Evolutionary conservation across 2,888 invertebrate species (phyloP).

Genomic region (Bombylius discolor): DNA sequence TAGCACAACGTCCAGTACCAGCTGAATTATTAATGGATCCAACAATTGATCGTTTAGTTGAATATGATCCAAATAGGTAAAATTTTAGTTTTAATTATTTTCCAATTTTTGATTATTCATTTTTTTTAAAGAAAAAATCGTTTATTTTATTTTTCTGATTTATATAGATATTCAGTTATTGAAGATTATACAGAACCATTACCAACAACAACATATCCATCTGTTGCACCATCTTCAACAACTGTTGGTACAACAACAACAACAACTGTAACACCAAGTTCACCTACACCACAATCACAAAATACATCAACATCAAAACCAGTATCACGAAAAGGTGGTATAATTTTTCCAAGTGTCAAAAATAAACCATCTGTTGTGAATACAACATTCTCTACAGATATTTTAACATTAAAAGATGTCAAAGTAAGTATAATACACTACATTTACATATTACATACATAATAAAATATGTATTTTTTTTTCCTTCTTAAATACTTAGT

Average conservation of each 20-base stretch:
- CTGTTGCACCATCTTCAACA: constrained; percentile 17
- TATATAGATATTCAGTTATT: constrained; percentile 29
- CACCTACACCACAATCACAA: constrained; percentile 8
- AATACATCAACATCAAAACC: constrained; percentile 31
- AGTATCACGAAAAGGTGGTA: constrained; percentile 56
- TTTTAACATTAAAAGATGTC: constrained; percentile 65
- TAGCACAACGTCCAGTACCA: constrained; percentile 62
- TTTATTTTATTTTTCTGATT: too few species aligned
- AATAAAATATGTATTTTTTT: too few species aligned
- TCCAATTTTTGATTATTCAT: neutral
- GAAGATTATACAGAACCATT: constrained; percentile 30
- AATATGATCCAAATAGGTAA: constrained; percentile 62
- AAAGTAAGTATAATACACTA: constrained; percentile 48
- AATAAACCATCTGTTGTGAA: constrained; percentile 80
- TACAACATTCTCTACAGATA: constrained; percentile 67
- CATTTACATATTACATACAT: too few species aligned
- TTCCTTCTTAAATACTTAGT: too few species aligned
- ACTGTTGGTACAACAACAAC: constrained; percentile 18
- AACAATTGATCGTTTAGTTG: constrained; percentile 64
- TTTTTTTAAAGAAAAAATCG: neutral
- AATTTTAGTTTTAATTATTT: constrained; percentile 16
- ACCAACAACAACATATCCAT: constrained; percentile 31
- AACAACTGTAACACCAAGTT: constrained; percentile 18
- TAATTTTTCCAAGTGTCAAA: constrained; percentile 84
- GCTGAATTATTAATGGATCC: constrained; percentile 62